These are phyloP conservation scores for Aromia moschata DNA, from an alignment of 2,888 invertebrate genomes.

Conservation along the genomic window DNA sequence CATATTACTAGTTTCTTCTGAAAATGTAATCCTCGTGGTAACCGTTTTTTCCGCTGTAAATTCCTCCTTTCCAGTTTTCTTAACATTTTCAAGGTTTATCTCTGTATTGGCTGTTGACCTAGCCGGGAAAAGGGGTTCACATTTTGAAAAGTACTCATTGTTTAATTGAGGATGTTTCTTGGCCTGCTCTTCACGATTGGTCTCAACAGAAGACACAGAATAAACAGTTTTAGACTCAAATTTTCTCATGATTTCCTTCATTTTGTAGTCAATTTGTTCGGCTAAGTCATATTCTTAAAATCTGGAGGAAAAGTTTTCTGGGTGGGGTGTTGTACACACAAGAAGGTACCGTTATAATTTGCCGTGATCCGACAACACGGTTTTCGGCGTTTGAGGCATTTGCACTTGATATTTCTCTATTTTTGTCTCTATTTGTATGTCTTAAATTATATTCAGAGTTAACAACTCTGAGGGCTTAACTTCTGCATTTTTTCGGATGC, in stretches of 20 bases:
- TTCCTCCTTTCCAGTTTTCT: not conserved
- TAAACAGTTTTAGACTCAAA: conserved; percentile 58
- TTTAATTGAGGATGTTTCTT: not conserved
- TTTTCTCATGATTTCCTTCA: conserved; percentile 67
- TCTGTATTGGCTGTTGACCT: conserved; percentile 1
- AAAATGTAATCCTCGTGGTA: not conserved
- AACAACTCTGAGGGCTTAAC: not conserved
- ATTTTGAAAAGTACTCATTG: conserved; percentile 1
- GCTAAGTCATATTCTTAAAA: conserved; percentile 50
- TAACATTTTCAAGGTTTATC: not conserved
- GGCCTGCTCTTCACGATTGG: conserved; percentile 53
- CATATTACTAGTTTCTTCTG: not conserved
- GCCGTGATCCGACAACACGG: too few relatives aligned
- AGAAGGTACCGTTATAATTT: conserved; percentile 47
- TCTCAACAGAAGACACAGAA: conserved; percentile 57
- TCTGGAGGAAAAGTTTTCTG: conserved; percentile 46
- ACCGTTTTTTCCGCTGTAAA: not conserved
- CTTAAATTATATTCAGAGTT: not conserved
- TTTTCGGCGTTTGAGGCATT: conserved; percentile 20
- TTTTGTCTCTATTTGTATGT: conserved; percentile 1
- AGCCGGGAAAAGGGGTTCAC: conserved; percentile 17
- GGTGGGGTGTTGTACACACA: conserved; percentile 40
- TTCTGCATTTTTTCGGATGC: not conserved
- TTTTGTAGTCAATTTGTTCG: conserved; percentile 64
- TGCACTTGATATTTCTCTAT: not conserved